A percentile compares a stretch with the other conserved stretches of the same genome.
Evolutionary conservation across 2,113 vertebrate species (phyloP).

Genomic region (Zapornia atra): DNA sequence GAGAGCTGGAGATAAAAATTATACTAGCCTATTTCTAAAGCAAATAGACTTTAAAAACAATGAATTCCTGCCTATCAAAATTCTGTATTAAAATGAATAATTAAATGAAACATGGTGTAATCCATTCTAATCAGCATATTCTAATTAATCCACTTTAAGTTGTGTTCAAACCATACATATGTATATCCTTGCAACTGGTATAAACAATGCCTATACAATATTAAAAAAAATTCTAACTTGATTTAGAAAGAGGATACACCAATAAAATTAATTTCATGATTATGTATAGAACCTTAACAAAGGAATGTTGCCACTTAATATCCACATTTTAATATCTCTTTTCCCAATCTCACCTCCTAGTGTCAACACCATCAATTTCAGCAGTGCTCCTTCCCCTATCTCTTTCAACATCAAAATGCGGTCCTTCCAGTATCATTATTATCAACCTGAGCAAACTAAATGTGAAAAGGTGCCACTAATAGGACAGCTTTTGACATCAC

Average conservation of each 20-base stretch:
- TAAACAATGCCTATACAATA: background rate
- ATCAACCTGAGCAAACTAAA: slow-evolving; percentile 74
- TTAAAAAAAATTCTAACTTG: background rate
- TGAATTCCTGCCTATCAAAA: background rate
- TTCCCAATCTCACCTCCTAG: slow-evolving; percentile 67
- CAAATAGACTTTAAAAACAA: slow-evolving; percentile 16
- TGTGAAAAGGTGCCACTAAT: slow-evolving; percentile 77
- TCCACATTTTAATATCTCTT: slow-evolving; percentile 50
- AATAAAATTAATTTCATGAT: background rate
- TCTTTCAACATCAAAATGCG: slow-evolving; percentile 72
- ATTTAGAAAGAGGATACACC: background rate
- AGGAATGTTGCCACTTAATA: slow-evolving; percentile 37
- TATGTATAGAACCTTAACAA: background rate
- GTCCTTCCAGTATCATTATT: slow-evolving; percentile 74
- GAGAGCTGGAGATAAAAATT: background rate
- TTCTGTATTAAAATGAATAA: background rate
- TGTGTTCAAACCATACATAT: background rate
- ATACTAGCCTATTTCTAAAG: background rate
- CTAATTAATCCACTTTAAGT: slow-evolving; percentile 9
- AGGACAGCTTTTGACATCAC: slow-evolving; percentile 78
- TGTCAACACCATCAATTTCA: slow-evolving; percentile 76
- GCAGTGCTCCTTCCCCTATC: slow-evolving; percentile 68
- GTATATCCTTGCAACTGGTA: background rate
- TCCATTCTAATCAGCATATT: background rate
- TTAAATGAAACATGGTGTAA: background rate